Evolutionary conservation across 2,888 invertebrate species (phyloP).

Genomic region (Drosophila mercatorum): DNA sequence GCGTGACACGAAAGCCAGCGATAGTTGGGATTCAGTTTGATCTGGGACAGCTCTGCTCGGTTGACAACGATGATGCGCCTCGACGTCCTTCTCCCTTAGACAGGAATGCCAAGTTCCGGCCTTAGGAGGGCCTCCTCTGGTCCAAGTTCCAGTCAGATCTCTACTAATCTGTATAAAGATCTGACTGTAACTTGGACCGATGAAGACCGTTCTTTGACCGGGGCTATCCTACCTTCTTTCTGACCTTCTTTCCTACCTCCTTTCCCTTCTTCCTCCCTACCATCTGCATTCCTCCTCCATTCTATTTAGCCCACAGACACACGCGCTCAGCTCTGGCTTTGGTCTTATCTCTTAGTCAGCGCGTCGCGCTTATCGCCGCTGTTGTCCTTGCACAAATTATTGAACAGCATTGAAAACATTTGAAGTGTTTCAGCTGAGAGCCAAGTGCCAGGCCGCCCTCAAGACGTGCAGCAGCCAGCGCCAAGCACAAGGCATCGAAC

Average conservation of each 20-base stretch:
- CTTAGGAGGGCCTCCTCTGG: too few species aligned
- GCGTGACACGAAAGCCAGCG: neutral
- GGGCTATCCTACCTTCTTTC: too few species aligned
- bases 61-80: too few species aligned
- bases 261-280: too few species aligned
- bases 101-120: too few species aligned
- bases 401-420: slow-evolving; percentile 81
- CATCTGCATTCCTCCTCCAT: neutral
- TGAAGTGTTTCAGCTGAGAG: slow-evolving; percentile 62
- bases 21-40: neutral
- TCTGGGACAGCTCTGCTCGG: too few species aligned
- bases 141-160: neutral
- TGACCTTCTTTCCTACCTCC: too few species aligned
- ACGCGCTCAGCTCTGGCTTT: slow-evolving; percentile 35
- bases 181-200: neutral
- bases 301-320: neutral
- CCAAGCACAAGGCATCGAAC: neutral
- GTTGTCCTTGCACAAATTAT: slow-evolving; percentile 73
- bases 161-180: neutral
- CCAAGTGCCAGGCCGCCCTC: slow-evolving; percentile 34
- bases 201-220: too few species aligned
- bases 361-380: slow-evolving; percentile 35
- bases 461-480: slow-evolving; percentile 9
- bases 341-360: slow-evolving; percentile 52
- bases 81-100: too few species aligned